Conservation (phyloP, 2,113 vertebrate genomes). For the Rallus limicola region DNA sequence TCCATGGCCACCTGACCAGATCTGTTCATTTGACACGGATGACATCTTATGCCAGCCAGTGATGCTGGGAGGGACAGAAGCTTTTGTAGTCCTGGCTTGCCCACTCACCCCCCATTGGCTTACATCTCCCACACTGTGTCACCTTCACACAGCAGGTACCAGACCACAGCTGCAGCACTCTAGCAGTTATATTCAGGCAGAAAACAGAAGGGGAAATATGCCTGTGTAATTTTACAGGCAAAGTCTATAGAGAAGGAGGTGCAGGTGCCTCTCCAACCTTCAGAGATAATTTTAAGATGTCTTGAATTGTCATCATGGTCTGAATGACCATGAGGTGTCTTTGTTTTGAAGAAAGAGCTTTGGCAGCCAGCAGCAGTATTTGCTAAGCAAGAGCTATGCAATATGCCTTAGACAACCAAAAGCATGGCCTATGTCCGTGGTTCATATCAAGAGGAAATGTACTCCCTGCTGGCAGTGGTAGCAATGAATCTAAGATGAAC, state of each 20-base stretch:
- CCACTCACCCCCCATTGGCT: neutral
- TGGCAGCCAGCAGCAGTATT: neutral
- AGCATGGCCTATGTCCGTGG: neutral
- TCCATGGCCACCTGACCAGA: neutral
- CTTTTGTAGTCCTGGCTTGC: neutral
- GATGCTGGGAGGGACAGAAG: neutral
- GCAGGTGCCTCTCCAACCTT: neutral
- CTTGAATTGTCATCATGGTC: neutral
- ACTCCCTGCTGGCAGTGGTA: neutral
- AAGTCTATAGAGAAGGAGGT: neutral
- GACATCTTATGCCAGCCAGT: neutral
- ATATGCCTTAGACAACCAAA: neutral
- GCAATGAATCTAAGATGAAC: neutral
- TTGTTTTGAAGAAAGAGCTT: neutral
- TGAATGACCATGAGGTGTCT: neutral
- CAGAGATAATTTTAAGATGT: neutral
- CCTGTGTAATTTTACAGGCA: neutral
- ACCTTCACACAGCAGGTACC: neutral
- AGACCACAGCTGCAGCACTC: neutral
- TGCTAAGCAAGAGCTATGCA: neutral
- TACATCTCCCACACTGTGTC: neutral
- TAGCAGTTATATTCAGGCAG: neutral
- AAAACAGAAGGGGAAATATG: neutral
- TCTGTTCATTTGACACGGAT: neutral
- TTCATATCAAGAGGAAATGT: neutral